Evolutionary conservation across 2,113 vertebrate genomes (phyloP).

Genomic region (Carollia perspicillata): DNA sequence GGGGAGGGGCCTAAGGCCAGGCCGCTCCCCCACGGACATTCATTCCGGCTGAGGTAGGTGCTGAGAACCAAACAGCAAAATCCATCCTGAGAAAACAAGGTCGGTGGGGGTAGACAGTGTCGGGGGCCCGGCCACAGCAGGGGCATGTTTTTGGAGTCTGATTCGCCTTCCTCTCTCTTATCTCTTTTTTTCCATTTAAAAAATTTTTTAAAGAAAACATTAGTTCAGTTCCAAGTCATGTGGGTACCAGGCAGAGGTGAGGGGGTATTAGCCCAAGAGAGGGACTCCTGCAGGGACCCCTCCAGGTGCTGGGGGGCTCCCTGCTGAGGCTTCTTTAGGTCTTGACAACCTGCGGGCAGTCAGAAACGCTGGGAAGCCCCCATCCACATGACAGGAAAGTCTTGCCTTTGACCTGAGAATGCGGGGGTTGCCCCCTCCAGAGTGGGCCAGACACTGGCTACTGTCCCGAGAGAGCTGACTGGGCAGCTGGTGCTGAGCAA

Average conservation of each 20-base stretch:
- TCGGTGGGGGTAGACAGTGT: background rate
- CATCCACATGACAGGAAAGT: conserved; percentile 70
- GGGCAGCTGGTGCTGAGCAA: background rate
- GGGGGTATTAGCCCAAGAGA: background rate
- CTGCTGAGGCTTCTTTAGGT: background rate
- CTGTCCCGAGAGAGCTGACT: background rate
- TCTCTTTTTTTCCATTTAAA: background rate
- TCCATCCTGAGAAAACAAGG: conserved; percentile 90
- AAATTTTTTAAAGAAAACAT: conserved; percentile 24
- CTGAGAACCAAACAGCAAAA: conserved; percentile 81
- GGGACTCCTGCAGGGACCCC: background rate
- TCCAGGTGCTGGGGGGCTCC: background rate
- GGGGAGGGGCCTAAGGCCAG: background rate
- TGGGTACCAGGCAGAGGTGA: background rate
- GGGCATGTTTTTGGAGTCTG: conserved; percentile 18
- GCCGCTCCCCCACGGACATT: conserved; percentile 93
- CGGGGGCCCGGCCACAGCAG: conserved; percentile 10
- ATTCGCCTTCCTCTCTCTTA: conserved; percentile 41
- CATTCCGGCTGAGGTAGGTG: conserved; percentile 99
- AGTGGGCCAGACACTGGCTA: background rate
- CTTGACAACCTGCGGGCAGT: conserved; percentile 45
- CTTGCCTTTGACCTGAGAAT: conserved; percentile 93
- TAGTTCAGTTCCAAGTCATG: conserved; percentile 29
- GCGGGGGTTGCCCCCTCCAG: conserved; percentile 75
- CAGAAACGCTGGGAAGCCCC: background rate